These are phyloP conservation scores for Phaonia tiefii DNA, from an alignment of 2,888 invertebrate genomes.

Conservation along the genomic window DNA sequence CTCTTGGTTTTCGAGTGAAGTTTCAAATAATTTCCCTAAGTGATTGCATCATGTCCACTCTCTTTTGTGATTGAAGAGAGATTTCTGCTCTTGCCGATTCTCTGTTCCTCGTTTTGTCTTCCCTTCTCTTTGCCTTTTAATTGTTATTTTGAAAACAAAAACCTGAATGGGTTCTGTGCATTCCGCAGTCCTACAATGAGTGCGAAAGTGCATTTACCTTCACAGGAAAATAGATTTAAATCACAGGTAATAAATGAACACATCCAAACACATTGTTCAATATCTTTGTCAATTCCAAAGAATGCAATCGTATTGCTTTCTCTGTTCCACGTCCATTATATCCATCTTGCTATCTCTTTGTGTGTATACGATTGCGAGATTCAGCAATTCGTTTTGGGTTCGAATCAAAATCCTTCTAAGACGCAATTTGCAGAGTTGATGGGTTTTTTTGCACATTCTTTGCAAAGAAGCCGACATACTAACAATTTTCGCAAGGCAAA, in stretches of 20 bases:
- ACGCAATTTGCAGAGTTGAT: not conserved
- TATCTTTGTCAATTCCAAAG: slow-evolving; percentile 22
- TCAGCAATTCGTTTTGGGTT: not conserved
- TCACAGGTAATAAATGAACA: slow-evolving; percentile 45
- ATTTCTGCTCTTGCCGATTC: too few species aligned
- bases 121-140: not conserved
- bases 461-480: slow-evolving; percentile 20
- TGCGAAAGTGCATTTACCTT: slow-evolving; percentile 64
- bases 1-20: too few species aligned
- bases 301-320: slow-evolving; percentile 49
- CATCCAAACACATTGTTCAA: not conserved
- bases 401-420: not conserved
- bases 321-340: not conserved
- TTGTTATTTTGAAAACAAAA: not conserved
- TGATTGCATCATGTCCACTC: too few species aligned
- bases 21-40: too few species aligned
- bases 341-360: not conserved
- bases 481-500: slow-evolving; percentile 21
- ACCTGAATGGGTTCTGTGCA: not conserved
- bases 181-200: slow-evolving; percentile 5
- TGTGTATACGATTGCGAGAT: not conserved
- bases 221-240: slow-evolving; percentile 7
- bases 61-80: too few species aligned
- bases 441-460: not conserved
- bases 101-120: not conserved